These are phyloP conservation scores for Acipenser transmontanus DNA, from an alignment of 2,797 vertebrate species.

Conservation along the genomic window DNA sequence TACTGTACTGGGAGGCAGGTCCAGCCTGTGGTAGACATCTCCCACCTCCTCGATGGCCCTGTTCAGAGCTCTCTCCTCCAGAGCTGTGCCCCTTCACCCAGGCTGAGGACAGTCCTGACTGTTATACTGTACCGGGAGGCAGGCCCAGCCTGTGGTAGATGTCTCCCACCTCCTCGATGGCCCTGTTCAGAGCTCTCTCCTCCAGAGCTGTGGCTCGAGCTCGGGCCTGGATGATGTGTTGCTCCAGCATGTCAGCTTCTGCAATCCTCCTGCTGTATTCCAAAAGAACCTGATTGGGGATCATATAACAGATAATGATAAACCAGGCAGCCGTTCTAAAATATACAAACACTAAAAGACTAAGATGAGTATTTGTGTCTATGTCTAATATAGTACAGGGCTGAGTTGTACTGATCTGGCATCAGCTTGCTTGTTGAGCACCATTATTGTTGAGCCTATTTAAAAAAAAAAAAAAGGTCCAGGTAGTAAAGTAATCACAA, in stretches of 20 bases:
- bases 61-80: too few relatives aligned
- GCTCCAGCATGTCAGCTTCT: constrained; percentile 66
- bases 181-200: constrained; percentile 35
- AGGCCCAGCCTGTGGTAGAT: constrained; percentile 37
- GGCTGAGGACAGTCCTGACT: too few relatives aligned
- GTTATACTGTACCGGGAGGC: constrained; percentile 56
- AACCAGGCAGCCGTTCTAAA: background rate
- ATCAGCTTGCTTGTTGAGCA: background rate
- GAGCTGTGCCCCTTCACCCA: too few relatives aligned
- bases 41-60: too few relatives aligned
- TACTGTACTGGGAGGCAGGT: too few relatives aligned
- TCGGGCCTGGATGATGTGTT: constrained; percentile 68
- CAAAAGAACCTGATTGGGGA: constrained; percentile 47
- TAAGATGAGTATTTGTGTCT: background rate
- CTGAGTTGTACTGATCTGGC: too few relatives aligned
- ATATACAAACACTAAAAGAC: background rate
- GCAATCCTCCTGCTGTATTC: constrained; percentile 49
- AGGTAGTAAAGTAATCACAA: background rate
- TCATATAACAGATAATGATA: background rate
- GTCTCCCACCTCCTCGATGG: constrained; percentile 37
- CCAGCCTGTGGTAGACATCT: too few relatives aligned
- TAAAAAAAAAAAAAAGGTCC: background rate
- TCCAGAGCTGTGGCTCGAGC: constrained; percentile 57
- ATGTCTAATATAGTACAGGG: too few relatives aligned
- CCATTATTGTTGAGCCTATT: background rate